Evolutionary conservation across 2,113 vertebrate genomes (phyloP).

Genomic region (Pseudonaja textilis): DNA sequence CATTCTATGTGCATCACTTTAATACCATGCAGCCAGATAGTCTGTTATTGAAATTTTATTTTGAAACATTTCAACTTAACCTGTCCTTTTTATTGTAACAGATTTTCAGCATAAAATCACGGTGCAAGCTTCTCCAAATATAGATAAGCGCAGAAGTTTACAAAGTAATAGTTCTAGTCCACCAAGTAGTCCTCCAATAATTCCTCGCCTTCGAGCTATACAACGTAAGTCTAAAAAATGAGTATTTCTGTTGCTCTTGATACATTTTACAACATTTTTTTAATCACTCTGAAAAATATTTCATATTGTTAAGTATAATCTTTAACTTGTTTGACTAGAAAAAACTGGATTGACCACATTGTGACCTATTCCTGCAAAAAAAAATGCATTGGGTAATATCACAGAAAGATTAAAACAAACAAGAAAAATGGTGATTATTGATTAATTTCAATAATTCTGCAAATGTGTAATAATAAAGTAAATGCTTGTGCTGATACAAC

Average conservation of each 20-base stretch:
- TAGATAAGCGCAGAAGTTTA: conserved; percentile 90
- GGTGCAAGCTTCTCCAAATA: conserved; percentile 90
- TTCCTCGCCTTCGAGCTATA: conserved; percentile 91
- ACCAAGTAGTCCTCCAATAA: conserved; percentile 89
- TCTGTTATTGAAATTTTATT: conserved; percentile 2
- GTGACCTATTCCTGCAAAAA: background rate
- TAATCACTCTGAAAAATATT: background rate
- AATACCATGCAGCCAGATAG: background rate
- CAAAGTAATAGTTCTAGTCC: conserved; percentile 88
- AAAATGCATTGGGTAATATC: background rate
- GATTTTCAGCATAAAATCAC: conserved; percentile 99
- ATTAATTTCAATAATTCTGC: background rate
- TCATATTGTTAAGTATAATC: background rate
- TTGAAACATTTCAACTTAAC: conserved; percentile 1
- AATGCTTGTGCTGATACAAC: background rate
- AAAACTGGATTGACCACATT: background rate
- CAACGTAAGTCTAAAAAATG: conserved; percentile 76
- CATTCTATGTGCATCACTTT: background rate
- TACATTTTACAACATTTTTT: background rate
- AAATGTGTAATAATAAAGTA: background rate
- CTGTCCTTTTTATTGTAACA: conserved; percentile 50
- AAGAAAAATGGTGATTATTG: background rate
- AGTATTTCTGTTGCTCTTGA: background rate
- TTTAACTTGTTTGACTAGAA: background rate
- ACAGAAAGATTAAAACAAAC: background rate